Percentiles rank a stretch among this genome's conserved stretches.
These are phyloP conservation scores for Slavum lentiscoides DNA, from an alignment of 2,888 invertebrate species.

Conservation along the genomic window DNA sequence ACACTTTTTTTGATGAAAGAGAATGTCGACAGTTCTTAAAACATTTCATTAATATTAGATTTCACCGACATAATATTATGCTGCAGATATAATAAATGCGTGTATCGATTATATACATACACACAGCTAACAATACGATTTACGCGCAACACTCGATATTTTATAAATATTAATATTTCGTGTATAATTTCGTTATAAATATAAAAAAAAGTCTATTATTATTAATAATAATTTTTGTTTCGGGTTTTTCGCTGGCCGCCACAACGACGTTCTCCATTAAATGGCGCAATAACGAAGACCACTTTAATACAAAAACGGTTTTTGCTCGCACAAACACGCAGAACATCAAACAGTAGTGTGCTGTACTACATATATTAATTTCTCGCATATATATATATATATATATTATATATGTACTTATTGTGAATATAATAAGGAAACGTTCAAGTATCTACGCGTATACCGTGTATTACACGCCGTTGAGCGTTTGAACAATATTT, in stretches of 20 bases:
- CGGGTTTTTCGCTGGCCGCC: neutral
- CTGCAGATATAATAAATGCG: too few relatives aligned
- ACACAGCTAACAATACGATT: too few relatives aligned
- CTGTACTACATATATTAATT: conserved; percentile 29
- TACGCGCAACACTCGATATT: too few relatives aligned
- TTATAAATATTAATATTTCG: too few relatives aligned
- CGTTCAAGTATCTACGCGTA: conserved; percentile 19
- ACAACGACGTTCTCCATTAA: conserved; percentile 12
- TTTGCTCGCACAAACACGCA: conserved; percentile 18
- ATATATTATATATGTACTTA: neutral
- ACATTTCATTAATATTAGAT: too few relatives aligned
- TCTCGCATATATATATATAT: conserved; percentile 19
- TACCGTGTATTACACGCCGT: conserved; percentile 24
- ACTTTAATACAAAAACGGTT: conserved; percentile 19
- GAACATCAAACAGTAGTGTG: conserved; percentile 35
- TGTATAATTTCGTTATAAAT: too few relatives aligned
- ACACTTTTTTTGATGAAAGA: too few relatives aligned
- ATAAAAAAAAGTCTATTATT: too few relatives aligned
- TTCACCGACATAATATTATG: too few relatives aligned
- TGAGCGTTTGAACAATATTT: neutral
- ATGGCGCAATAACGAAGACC: conserved; percentile 4
- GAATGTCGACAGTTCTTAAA: too few relatives aligned
- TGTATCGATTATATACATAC: too few relatives aligned
- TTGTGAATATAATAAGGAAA: neutral
- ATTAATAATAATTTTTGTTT: neutral